Evolutionary conservation across 2,888 invertebrate species (phyloP).

Genomic region (Scaptomyza tumidula): DNA sequence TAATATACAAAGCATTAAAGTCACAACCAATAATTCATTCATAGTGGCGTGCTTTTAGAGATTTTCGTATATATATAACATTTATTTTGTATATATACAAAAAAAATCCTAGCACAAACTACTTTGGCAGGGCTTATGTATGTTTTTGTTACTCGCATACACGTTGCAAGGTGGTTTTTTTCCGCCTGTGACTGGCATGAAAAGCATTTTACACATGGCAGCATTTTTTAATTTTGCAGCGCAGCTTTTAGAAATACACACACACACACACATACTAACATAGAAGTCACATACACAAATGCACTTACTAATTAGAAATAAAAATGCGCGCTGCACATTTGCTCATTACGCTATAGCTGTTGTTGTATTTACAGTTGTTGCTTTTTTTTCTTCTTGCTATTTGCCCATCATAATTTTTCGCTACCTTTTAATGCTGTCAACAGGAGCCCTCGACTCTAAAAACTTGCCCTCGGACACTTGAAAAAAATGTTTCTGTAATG

Average conservation of each 20-base stretch:
- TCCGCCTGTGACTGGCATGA: conserved; percentile 62
- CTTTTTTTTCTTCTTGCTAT: conserved; percentile 23
- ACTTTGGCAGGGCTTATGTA: conserved; percentile 21
- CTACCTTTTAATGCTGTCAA: conserved; percentile 11
- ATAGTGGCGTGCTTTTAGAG: conserved; percentile 1
- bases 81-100: conserved; percentile 1
- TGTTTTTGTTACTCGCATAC: conserved; percentile 24
- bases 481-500: neutral
- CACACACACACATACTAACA: conserved; percentile 28
- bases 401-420: conserved; percentile 15
- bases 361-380: conserved; percentile 5
- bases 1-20: neutral
- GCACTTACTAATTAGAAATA: conserved; percentile 80
- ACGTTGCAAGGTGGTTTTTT: conserved; percentile 24
- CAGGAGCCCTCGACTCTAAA: neutral
- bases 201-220: conserved; percentile 81
- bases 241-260: conserved; percentile 63
- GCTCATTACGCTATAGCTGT: conserved; percentile 60
- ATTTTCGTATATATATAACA: conserved; percentile 11
- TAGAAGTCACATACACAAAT: conserved; percentile 27
- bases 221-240: conserved; percentile 80
- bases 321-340: conserved; percentile 75
- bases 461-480: neutral
- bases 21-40: conserved; percentile 4
- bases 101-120: conserved; percentile 36